Evolutionary conservation across 2,113 vertebrate genomes (phyloP).

Genomic region (Microcebus murinus): DNA sequence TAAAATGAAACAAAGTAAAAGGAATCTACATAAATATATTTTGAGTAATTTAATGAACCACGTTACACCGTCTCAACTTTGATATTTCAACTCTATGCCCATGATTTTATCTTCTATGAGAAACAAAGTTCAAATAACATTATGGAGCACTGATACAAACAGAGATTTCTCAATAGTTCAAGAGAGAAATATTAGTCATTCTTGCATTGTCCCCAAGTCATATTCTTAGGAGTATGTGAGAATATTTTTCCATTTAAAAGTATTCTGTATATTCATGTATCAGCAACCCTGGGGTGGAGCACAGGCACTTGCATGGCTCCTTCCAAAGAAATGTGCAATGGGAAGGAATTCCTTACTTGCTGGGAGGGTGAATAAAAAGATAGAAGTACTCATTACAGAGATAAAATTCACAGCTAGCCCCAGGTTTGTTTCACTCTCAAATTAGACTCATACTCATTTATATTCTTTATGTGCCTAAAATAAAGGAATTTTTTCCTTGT

Average conservation of each 20-base stretch:
- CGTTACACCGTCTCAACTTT: background rate
- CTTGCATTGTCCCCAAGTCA: background rate
- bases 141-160: background rate
- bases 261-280: background rate
- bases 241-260: background rate
- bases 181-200: background rate
- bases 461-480: background rate
- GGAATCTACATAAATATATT: background rate
- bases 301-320: background rate
- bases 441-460: background rate
- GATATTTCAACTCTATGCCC: background rate
- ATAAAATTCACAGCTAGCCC: background rate
- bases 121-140: background rate
- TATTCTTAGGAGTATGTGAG: background rate
- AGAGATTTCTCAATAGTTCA: background rate
- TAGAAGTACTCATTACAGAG: background rate
- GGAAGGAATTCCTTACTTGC: background rate
- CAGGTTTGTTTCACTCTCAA: background rate
- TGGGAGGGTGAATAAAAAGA: background rate
- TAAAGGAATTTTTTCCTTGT: background rate
- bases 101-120: background rate
- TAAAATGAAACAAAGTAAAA: slow-evolving; percentile 1
- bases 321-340: background rate
- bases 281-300: background rate
- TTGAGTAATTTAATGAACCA: background rate